Percentiles rank a stretch among this genome's conserved stretches.
Evolutionary conservation across 2,797 vertebrate genomes (phyloP).

Genomic region (Sorex maritimensis): DNA sequence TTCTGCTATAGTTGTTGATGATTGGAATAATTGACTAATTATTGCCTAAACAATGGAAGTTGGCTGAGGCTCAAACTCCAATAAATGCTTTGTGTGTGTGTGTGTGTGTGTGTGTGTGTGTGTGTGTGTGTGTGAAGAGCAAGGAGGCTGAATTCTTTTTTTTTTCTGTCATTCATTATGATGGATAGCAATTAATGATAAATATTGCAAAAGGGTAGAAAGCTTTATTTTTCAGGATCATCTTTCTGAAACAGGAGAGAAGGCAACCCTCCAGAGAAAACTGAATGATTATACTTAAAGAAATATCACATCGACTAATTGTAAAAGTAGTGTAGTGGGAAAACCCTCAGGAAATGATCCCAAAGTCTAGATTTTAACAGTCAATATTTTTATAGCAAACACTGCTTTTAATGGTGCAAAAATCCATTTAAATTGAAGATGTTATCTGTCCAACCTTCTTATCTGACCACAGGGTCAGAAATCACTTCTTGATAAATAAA

Average conservation of each 20-base stretch:
- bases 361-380: constrained; percentile 80
- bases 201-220: constrained; percentile 77
- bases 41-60: constrained; percentile 79
- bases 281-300: constrained; percentile 87
- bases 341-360: constrained; percentile 86
- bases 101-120: too few relatives aligned
- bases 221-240: constrained; percentile 86
- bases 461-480: constrained; percentile 82
- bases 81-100: constrained; percentile 75
- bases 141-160: constrained; percentile 77
- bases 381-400: constrained; percentile 81
- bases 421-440: constrained; percentile 85
- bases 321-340: constrained; percentile 82
- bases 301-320: constrained; percentile 88
- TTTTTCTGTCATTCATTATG: constrained; percentile 83
- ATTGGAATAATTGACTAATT: constrained; percentile 81
- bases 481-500: constrained; percentile 79
- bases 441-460: constrained; percentile 82
- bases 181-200: constrained; percentile 83
- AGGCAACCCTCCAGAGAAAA: constrained; percentile 87
- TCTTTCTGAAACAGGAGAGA: constrained; percentile 80
- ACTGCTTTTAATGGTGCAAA: constrained; percentile 80
- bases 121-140: constrained; percentile 67
- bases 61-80: constrained; percentile 78
- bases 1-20: constrained; percentile 77